phyloP scores from a whole-genome alignment of 2,888 invertebrate species.

The Stenchaetothrips biformis region DNA sequence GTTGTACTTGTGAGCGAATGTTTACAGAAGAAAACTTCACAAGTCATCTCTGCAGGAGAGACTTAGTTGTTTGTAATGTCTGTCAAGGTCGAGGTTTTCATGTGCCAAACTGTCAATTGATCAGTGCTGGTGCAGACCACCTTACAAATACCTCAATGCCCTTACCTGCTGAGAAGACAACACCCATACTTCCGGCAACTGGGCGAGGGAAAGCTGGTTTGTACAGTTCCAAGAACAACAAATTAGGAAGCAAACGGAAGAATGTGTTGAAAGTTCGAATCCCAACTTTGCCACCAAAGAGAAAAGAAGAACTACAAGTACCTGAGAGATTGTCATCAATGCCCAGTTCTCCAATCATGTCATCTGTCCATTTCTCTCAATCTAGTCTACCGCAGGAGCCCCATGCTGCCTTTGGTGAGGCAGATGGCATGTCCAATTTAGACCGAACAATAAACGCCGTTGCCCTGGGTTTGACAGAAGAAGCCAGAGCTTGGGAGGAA shows the following conservation, averaged over 20 bases:
- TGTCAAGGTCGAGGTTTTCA: slow-evolving; percentile 8
- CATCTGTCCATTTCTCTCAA: neutral
- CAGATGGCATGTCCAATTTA: slow-evolving; percentile 17
- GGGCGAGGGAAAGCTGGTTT: slow-evolving; percentile 34
- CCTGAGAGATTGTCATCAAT: slow-evolving; percentile 10
- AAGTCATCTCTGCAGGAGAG: slow-evolving; percentile 59
- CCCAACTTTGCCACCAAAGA: slow-evolving; percentile 28
- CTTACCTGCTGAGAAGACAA: neutral
- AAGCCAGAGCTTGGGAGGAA: slow-evolving; percentile 34
- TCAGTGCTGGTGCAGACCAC: neutral
- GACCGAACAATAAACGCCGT: slow-evolving; percentile 26
- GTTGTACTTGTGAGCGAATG: slow-evolving; percentile 70
- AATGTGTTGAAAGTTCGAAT: slow-evolving; percentile 29
- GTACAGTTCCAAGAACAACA: slow-evolving; percentile 43
- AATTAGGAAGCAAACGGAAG: slow-evolving; percentile 34
- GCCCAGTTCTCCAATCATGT: neutral
- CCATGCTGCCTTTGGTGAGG: neutral
- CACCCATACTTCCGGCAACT: neutral
- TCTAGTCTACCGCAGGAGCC: neutral
- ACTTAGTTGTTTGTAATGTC: neutral
- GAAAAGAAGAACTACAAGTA: slow-evolving; percentile 28
- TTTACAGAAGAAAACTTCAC: slow-evolving; percentile 72
- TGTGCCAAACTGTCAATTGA: neutral
- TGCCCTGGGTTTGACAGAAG: slow-evolving; percentile 32
- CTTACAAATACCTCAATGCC: no score